Evolutionary conservation across 2,888 invertebrate genomes (phyloP), one percentile per base, ranked within the genome.

Genomic region (Amitus sp.): DNA sequence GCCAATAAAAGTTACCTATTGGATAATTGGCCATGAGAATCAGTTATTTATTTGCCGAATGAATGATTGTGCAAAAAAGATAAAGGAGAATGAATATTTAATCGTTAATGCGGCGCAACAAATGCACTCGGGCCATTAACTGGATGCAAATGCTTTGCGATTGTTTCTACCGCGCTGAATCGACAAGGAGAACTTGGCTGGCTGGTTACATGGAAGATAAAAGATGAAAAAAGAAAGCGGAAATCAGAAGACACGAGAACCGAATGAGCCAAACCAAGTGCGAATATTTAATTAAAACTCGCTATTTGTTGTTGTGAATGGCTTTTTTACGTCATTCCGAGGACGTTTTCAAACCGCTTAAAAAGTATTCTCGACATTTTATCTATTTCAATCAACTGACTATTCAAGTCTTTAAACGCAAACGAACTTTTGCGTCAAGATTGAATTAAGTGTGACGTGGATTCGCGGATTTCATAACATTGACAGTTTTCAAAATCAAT

Each of bases 231-330:
- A 39, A 39, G 39, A 49, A 49, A 49, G 37, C n/a, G 49, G 19
- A 27, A 28, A 39, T 20, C 49, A n/a, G 37, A 34, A 37, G 39
- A 34, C n/a, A 9, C 12, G 34, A 13, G 34, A 34, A 9, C 3
- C 34, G 34, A 13, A 34, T 34, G 34, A 34, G 10, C 10, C 23
- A 13, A 34, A 34, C 13, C 34, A n/a, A 34, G 34, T 13, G 34
- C 10, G 13, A 73, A 72, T 73, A 72, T 73, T 72, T 73, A 69
- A 73, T 73, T 70, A 67, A 23, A 73, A 70, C 61, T 55, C 68
- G 45, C 42, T 27, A 27, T 39, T 59, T 55, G 62, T 10, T 12
- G n/a, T 6, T n/a, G 34, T 2, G 3, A 34, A 34, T 34, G 4
- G 10, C 10, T 34, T 34, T 34, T 6, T 34, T 28, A 28, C 9